Evolutionary conservation across 1,140 invertebrate species (phyloP), one percentile per base, ranked within the genome.

Genomic region (Brachionus rotundiformis): DNA sequence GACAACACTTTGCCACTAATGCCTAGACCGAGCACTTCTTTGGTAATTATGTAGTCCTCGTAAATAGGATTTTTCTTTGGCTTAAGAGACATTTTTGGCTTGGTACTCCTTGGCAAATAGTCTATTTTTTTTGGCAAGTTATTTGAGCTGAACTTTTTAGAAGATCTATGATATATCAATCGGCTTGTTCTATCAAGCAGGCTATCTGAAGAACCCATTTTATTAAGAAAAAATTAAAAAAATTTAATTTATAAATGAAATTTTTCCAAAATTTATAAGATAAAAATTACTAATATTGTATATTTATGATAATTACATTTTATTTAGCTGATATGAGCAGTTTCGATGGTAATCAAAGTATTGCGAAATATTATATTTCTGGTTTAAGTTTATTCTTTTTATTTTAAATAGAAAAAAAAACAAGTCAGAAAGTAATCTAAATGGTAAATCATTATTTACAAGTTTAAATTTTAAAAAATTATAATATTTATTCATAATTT

Each of bases 1-100:
- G 90, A 90, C 41, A 91, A 88, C 33, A 91, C 91, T 91, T 98
- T 98, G 41, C 96, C 96, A 88, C 97, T 98, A 83, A 98, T 98
- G 13, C 96, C 96, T 29, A 98, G 91, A n/a, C 96, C 96, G 47
- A 99, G 91, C 11, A 98, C 95, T 73, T 92, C 94, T 85, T 92
- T 93, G n/a, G 94, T 94, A 83, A 98, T 94, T 86, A 93, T 92
- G 87, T 97, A 98, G 88, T 98, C 95, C 81, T 96, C 92, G 31
- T 92, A 93, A 83, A 98, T 93, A 19, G 92, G 91, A 39, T 91
- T 91, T 80, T 90, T 91, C 90, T 94, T 81, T 2, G 76, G 76
- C 27, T 36, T 63, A 11, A 79, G 47, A 16, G 76, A 39, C 76
- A 79, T 63, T 19, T 16, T 79, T 33, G 19, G 23, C 11, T 11